phyloP scores from a whole-genome alignment of 2,888 invertebrate species.

The Plemyria rubiginata region DNA sequence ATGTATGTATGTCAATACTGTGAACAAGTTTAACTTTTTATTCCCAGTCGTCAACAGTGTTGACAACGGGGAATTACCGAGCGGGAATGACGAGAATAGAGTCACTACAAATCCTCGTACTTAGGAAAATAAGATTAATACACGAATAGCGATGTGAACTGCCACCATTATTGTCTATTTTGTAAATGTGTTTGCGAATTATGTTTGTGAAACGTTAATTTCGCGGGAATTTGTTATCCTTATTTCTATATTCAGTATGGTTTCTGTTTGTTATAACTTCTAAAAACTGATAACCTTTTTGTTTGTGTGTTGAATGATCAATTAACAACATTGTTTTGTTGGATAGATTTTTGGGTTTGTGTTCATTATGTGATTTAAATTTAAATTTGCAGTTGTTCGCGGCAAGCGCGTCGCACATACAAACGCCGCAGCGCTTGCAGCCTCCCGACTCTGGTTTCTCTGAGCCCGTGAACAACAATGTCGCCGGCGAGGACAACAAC shows the following conservation, averaged over 20 bases:
- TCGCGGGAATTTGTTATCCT: slow-evolving; percentile 11
- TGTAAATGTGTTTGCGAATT: slow-evolving; percentile 22
- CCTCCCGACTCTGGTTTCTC: slow-evolving; percentile 77
- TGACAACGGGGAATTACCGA: too few relatives aligned
- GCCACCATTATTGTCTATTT: slow-evolving; percentile 4
- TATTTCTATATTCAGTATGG: background rate
- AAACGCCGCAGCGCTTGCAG: slow-evolving; percentile 69
- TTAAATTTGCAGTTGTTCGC: slow-evolving; percentile 66
- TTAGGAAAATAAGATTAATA: too few relatives aligned
- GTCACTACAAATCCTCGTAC: too few relatives aligned
- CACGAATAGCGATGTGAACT: too few relatives aligned
- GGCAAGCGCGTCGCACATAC: slow-evolving; percentile 72
- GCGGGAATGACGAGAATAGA: too few relatives aligned
- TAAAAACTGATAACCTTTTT: slow-evolving; percentile 2
- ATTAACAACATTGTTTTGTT: background rate
- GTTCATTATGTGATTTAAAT: background rate
- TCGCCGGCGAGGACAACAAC: slow-evolving; percentile 82
- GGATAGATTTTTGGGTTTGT: background rate
- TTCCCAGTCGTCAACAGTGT: too few relatives aligned
- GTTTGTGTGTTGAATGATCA: background rate
- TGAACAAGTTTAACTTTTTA: too few relatives aligned
- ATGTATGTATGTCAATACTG: too few relatives aligned
- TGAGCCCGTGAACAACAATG: slow-evolving; percentile 77
- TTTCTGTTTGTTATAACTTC: slow-evolving; percentile 10
- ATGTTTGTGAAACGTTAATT: background rate